Base-by-base conservation (phyloP, 2,888 invertebrate species). In the Drosophila leonis region DNA sequence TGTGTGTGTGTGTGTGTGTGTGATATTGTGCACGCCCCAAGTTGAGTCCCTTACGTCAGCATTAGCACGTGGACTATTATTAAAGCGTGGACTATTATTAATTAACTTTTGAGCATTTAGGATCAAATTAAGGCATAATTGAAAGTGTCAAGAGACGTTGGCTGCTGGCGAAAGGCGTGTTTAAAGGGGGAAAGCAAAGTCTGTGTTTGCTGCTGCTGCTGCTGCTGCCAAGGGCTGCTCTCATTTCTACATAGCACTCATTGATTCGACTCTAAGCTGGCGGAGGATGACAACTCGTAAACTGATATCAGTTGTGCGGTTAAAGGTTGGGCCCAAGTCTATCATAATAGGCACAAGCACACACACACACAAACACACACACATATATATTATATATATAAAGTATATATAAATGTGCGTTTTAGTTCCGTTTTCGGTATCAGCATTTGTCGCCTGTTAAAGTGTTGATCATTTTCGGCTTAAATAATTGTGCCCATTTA, bases 41-140 rank as follows among this genome's bases (percentile, higher is more conserved):
- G 66, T 72, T 61, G 74, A 8, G 15, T 66, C 89, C 91, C 91
- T 91, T 91, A 90, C 87, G 89, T 90, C 90, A 91, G 89, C 80
- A 84, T 80, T 83, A 91, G 91, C 92, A 92, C 92, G 92, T 91
- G 92, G 92, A 89, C 80, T 88, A 64, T 74, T 80, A 88, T 88
- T 87, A 81, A 84, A 79, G 76, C 89, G 66, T 78, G 37, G 54
- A 39, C 54, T 54, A 54, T 54, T 54, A 39, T 88, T 81, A 86
- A 87, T 87, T 88, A 85, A 88, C 78, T 88, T 48, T 68, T 66
- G 55, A 71, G 68, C 72, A 82, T 81, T 86, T 88, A 87, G 87
- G 74, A 84, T 88, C 80, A 81, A 81, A 81, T 87, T 79, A 77
- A 71, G 61, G 80, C 72, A 87, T 79, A 83, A 70, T 75, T 72